Conservation (phyloP, 2,888 invertebrate species). For the Meteorus colon region DNA sequence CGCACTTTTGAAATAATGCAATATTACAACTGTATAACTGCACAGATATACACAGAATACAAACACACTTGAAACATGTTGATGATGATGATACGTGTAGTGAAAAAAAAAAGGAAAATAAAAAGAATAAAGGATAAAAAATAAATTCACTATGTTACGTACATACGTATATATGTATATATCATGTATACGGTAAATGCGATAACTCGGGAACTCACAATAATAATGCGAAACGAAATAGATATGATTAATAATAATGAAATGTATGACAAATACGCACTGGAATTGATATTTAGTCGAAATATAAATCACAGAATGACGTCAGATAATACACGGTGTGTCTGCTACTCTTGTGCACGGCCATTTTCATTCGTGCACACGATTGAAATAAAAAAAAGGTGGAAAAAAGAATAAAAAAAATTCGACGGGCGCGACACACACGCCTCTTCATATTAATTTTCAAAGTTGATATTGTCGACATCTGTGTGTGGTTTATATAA, state of each 20-base stretch:
- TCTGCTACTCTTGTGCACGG: constrained; percentile 59
- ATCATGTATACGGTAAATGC: not conserved
- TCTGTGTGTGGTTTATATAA: not conserved
- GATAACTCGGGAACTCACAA: not conserved
- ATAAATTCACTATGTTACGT: not conserved
- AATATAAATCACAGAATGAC: not conserved
- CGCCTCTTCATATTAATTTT: constrained; percentile 63
- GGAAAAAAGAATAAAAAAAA: constrained; percentile 6
- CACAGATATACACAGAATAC: not conserved
- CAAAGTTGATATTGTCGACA: not conserved
- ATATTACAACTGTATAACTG: not conserved
- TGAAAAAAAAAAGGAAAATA: not conserved
- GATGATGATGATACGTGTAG: not conserved
- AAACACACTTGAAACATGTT: not conserved
- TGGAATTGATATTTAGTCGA: not conserved
- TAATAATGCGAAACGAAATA: not conserved
- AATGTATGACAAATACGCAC: not conserved
- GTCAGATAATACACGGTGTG: constrained; percentile 41
- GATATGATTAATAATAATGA: not conserved
- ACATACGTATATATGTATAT: not conserved
- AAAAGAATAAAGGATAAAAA: not conserved
- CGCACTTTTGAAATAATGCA: not conserved
- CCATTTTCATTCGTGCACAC: constrained; percentile 70
- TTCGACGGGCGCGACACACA: constrained; percentile 58
- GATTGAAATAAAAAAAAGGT: constrained; percentile 35